Evolutionary conservation across 2,113 vertebrate genomes (phyloP).

Genomic region (Progne subis): DNA sequence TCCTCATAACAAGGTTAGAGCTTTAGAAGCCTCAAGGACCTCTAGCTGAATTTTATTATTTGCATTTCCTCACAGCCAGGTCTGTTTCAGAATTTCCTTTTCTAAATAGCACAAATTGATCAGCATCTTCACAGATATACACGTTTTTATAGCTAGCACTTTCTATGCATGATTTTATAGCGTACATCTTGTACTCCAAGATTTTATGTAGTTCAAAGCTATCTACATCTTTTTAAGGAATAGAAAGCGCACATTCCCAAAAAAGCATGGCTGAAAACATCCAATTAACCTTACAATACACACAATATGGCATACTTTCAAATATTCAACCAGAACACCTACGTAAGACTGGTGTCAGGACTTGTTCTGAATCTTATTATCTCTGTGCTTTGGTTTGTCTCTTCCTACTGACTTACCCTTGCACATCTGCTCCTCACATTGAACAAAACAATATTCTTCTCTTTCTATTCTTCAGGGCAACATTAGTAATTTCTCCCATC

Average conservation of each 20-base stretch:
- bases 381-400: neutral
- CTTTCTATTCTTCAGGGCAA: neutral
- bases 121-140: constrained; percentile 22
- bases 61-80: constrained; percentile 8
- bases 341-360: neutral
- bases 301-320: neutral
- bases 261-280: neutral
- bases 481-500: neutral
- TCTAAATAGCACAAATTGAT: constrained; percentile 56
- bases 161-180: constrained; percentile 32
- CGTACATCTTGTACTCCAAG: constrained; percentile 24
- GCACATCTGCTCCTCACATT: neutral
- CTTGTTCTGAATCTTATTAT: neutral
- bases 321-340: neutral
- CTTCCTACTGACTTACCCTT: neutral
- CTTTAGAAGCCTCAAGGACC: constrained; percentile 61
- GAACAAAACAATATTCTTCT: neutral
- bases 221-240: constrained; percentile 51
- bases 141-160: neutral
- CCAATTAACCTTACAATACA: constrained; percentile 27
- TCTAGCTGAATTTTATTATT: constrained; percentile 20
- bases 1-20: constrained; percentile 70
- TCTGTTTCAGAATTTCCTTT: constrained; percentile 43
- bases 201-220: constrained; percentile 33
- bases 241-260: constrained; percentile 11